Evolutionary conservation across 1,140 invertebrate genomes (phyloP).

Genomic region (Conopomorpha cramerella): DNA sequence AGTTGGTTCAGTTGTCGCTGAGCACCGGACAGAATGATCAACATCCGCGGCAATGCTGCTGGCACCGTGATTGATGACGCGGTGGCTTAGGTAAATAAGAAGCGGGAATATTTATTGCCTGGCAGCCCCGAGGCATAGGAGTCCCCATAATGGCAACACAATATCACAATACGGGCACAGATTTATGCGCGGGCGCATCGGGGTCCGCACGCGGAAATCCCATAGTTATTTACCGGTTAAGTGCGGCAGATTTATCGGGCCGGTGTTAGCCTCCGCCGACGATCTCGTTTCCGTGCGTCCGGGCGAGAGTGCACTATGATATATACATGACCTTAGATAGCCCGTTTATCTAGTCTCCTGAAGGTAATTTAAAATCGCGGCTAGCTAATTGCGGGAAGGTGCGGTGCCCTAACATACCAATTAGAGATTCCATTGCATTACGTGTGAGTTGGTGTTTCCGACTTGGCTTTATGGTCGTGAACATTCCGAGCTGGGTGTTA

Average conservation of each 20-base stretch:
- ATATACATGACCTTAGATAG: constrained; percentile 15
- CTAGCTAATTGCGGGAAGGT: constrained; percentile 18
- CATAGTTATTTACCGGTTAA: constrained; percentile 60
- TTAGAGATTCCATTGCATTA: too few species aligned
- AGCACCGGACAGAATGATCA: too few species aligned
- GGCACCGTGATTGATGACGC: constrained; percentile 12
- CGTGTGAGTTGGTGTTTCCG: too few species aligned
- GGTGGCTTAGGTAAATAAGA: constrained; percentile 16
- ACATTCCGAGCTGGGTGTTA: too few species aligned
- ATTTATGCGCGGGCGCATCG: constrained; percentile 54
- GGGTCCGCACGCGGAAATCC: constrained; percentile 59
- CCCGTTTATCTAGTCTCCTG: not conserved
- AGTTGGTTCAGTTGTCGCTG: too few species aligned
- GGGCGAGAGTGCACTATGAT: constrained; percentile 29
- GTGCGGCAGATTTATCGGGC: constrained; percentile 58
- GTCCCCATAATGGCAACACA: constrained; percentile 53
- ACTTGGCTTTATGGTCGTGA: too few species aligned
- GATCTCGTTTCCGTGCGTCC: constrained; percentile 48
- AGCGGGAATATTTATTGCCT: constrained; percentile 46
- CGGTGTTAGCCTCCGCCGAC: constrained; percentile 28
- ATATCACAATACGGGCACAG: constrained; percentile 58
- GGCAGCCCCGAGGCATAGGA: constrained; percentile 19
- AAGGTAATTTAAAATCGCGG: constrained; percentile 15
- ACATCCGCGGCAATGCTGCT: constrained; percentile 10
- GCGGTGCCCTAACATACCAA: too few species aligned